phyloP scores from a whole-genome alignment of 2,888 invertebrate species.

The Drosophila hamatofila region DNA sequence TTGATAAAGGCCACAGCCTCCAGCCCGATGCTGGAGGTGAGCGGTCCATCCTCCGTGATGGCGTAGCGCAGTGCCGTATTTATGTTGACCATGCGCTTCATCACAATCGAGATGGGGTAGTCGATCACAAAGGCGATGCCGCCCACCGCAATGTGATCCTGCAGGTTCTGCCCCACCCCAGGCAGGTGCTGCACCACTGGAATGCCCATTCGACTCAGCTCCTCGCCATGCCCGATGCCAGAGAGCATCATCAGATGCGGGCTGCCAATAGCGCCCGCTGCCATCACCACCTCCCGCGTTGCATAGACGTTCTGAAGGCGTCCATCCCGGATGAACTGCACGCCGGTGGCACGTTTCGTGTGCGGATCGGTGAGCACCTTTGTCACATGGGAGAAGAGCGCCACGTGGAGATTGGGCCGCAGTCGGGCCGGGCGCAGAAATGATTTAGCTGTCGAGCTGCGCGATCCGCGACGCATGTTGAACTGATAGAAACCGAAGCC shows the following conservation, averaged over 20 bases:
- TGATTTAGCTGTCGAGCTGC: conserved; percentile 94
- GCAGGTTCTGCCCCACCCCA: conserved; percentile 94
- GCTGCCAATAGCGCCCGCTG: conserved; percentile 94
- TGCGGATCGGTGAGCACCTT: conserved; percentile 90
- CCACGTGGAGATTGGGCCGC: conserved; percentile 92
- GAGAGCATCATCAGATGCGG: conserved; percentile 96
- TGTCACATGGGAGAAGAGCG: conserved; percentile 92
- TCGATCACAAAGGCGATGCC: conserved; percentile 93
- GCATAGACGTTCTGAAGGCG: conserved; percentile 85
- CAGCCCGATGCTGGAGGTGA: conserved; percentile 94
- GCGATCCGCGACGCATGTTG: conserved; percentile 93
- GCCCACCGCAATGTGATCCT: conserved; percentile 95
- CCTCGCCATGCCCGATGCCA: conserved; percentile 93
- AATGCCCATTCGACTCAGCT: conserved; percentile 90
- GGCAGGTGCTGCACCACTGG: conserved; percentile 91
- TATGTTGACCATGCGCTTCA: conserved; percentile 92
- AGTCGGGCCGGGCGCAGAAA: conserved; percentile 92
- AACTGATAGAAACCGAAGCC: conserved; percentile 95
- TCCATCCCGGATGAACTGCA: conserved; percentile 91
- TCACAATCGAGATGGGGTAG: conserved; percentile 91
- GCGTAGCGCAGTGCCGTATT: conserved; percentile 94
- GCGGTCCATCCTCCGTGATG: conserved; percentile 93
- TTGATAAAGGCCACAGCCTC: conserved; percentile 95
- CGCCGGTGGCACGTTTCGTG: conserved; percentile 91
- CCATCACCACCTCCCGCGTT: conserved; percentile 83